Evolutionary conservation across 2,888 invertebrate species (phyloP).

Genomic region (Ennomos erosarius): DNA sequence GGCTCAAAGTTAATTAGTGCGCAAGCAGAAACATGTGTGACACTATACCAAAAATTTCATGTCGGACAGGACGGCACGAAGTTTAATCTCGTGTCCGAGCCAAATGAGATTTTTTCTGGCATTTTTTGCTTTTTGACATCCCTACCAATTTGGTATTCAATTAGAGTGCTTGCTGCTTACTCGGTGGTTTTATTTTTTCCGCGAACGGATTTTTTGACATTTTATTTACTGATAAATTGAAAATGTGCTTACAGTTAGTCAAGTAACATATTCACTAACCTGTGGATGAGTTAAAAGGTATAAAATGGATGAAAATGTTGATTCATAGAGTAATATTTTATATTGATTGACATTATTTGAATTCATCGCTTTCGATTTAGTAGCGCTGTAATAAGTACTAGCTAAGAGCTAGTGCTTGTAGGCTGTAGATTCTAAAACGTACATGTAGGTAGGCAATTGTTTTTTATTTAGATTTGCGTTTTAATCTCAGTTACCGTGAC

Average conservation of each 20-base stretch:
- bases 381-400: neutral
- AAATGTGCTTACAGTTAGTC: conserved; percentile 10
- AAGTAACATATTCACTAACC: no score
- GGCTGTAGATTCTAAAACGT: no score
- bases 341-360: conserved; percentile 20
- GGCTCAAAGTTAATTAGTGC: conserved; percentile 30
- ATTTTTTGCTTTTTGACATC: conserved; percentile 26
- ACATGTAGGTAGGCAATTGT: no score
- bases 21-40: conserved; percentile 35
- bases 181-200: conserved; percentile 30
- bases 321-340: no score
- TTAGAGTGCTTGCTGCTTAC: conserved; percentile 49
- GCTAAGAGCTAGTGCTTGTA: no score
- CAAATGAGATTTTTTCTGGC: conserved; percentile 60
- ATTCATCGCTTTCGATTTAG: no score
- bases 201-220: conserved; percentile 22
- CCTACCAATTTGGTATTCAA: conserved; percentile 58
- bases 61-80: conserved; percentile 34
- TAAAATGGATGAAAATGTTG: neutral
- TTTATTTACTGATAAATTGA: conserved; percentile 17
- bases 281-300: conserved; percentile 8
- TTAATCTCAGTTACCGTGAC: no score
- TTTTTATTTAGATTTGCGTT: no score
- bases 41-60: conserved; percentile 37
- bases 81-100: conserved; percentile 56